phyloP scores from a whole-genome alignment of 1,140 invertebrate genomes.

The Eurytemora carolleeae region DNA sequence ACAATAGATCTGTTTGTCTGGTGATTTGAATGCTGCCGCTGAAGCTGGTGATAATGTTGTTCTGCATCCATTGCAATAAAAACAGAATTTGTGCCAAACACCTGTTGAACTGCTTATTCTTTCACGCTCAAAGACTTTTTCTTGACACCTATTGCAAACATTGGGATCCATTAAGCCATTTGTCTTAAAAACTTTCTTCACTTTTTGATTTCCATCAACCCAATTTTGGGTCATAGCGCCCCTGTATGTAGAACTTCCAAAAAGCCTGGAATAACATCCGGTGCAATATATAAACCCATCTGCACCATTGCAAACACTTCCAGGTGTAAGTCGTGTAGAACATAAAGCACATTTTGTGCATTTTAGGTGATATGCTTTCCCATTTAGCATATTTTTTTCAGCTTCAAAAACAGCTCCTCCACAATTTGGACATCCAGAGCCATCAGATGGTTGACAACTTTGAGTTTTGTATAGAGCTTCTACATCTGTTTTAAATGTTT shows the following conservation, averaged over 20 bases:
- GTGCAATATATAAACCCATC: conserved; percentile 4
- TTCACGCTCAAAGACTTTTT: conserved; percentile 2
- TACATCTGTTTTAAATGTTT: not conserved
- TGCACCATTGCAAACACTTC: conserved; percentile 1
- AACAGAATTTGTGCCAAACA: conserved; percentile 7
- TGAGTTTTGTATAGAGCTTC: conserved; percentile 60
- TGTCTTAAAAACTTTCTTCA: not conserved
- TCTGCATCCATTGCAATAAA: conserved; percentile 4
- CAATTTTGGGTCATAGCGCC: not conserved
- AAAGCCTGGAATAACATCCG: not conserved
- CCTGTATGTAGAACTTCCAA: not conserved
- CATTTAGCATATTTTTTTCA: conserved; percentile 77
- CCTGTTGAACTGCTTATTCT: not conserved
- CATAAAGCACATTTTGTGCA: not conserved
- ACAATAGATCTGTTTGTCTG: conserved; percentile 3
- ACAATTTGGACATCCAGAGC: conserved; percentile 66
- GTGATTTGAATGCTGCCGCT: not conserved
- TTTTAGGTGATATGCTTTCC: conserved; percentile 22
- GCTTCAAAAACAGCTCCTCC: conserved; percentile 79
- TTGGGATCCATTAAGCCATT: not conserved
- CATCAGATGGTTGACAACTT: conserved; percentile 53
- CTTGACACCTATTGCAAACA: not conserved
- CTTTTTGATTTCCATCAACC: conserved; percentile 4
- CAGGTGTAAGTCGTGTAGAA: not conserved
- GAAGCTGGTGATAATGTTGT: not conserved